Base-by-base conservation (phyloP, 2,888 invertebrate species). In the Iphiclides podalirius region DNA sequence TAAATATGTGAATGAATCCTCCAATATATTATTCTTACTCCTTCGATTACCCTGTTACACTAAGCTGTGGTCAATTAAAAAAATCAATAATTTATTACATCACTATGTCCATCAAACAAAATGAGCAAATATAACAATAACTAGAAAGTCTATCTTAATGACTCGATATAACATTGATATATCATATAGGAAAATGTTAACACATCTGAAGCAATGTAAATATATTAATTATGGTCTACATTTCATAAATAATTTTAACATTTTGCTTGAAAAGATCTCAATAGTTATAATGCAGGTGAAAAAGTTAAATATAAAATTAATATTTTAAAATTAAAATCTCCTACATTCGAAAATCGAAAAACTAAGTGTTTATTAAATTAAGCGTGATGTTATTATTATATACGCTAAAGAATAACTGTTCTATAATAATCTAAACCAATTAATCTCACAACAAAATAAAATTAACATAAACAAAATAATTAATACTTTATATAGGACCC, bases 41-140 rank as follows among this genome's bases (percentile, higher is more conserved):
- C 55, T 43, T 54, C 54, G 38, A 42, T 55, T 63, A 65, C 63
- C 63, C 63, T 65, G 65, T 61, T 50, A 54, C 52, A 57, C 56
- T 44, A 64, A 63, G 60, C 61, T 43, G 50, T 55, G 55, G 49
- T 41, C 47, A 31, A 20, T 20, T 17, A 34, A 51, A 51, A 45
- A 38, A 45, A 49, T 39, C 26, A 49, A 37, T 39, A 43, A 33
- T 41, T 40, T 23, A 13, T 31, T 31, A 31, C 12, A 31, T 12
- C n/a, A 31, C 31, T 31, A 50, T 37, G 13, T 41, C 37, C 36
- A 45, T 47, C 42, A 43, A 41, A 52, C 44, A 43, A 49, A 49
- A 49, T 40, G 46, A 46, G 46, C 44, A 51, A 41, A 37, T 46
- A 36, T 46, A 46, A 51, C 42, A 42, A 40, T 37, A 51, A 51